A percentile compares a stretch with the other conserved stretches of the same genome.
These are phyloP conservation scores for Gymnosoma rotundatum DNA, from an alignment of 2,888 invertebrate genomes.

Conservation along the genomic window DNA sequence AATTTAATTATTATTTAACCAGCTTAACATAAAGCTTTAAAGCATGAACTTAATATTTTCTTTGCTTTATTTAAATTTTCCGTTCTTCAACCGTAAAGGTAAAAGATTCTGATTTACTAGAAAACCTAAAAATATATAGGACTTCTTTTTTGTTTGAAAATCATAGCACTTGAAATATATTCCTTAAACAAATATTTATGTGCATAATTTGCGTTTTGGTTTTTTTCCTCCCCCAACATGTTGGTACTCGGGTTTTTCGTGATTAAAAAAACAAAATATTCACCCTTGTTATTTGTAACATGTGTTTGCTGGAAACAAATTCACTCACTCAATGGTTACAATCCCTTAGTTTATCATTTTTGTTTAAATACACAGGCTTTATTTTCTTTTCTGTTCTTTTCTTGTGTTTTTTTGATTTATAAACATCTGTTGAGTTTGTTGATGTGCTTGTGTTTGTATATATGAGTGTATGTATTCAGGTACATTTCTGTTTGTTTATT, in stretches of 20 bases:
- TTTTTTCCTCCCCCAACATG: not conserved
- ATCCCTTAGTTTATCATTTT: not conserved
- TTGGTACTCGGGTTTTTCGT: not conserved
- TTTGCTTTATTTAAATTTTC: not conserved
- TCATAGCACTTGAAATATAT: conserved; percentile 29
- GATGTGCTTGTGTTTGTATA: not conserved
- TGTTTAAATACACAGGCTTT: conserved; percentile 9
- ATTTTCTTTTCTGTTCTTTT: conserved; percentile 4
- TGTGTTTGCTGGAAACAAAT: conserved; percentile 27
- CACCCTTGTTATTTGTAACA: conserved; percentile 39
- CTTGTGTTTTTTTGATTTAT: not conserved
- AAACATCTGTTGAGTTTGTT: not conserved
- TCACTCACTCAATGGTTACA: not conserved
- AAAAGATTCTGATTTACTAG: not conserved
- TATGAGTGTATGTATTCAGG: not conserved
- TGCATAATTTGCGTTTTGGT: conserved; percentile 17
- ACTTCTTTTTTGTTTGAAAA: conserved; percentile 6
- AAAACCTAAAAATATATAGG: not conserved
- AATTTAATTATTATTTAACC: too few species aligned
- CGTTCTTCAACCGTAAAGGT: not conserved
- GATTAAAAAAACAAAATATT: conserved; percentile 18
- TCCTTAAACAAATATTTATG: conserved; percentile 46
- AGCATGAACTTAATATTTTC: not conserved
- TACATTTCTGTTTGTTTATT: conserved; percentile 36
- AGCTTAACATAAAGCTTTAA: not conserved